Percentiles rank a stretch among this genome's conserved stretches.
Conservation (phyloP, 2,797 vertebrate genomes). For the Eidolon dupreanum region DNA sequence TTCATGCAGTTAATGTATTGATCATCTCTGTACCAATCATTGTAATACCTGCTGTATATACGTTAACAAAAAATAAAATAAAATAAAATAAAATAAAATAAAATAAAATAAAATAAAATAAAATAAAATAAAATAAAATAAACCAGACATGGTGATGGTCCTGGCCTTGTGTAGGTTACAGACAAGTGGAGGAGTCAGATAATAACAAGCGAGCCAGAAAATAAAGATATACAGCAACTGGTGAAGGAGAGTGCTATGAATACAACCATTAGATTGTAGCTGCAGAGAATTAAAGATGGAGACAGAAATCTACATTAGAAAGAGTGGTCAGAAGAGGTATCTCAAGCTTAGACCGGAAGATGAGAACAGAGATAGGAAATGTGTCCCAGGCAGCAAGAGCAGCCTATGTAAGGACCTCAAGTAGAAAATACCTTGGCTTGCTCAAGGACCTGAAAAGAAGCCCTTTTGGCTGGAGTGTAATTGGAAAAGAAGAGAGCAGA, state of each 20-base stretch:
- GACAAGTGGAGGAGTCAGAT: neutral
- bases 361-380: neutral
- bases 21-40: neutral
- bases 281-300: neutral
- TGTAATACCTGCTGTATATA: neutral
- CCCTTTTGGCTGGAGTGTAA: neutral
- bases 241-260: neutral
- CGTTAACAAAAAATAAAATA: neutral
- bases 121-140: no score
- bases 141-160: no score
- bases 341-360: neutral
- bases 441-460: neutral
- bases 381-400: neutral
- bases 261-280: neutral
- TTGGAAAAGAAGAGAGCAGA: neutral
- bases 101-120: no score
- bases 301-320: neutral
- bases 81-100: no score
- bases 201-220: constrained; percentile 34
- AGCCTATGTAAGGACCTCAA: neutral
- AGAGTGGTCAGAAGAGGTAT: neutral
- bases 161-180: neutral
- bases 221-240: neutral
- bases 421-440: neutral
- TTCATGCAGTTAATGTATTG: neutral